Evolutionary conservation across 2,113 vertebrate species (phyloP).

Genomic region (Phrynosoma blainvillii): DNA sequence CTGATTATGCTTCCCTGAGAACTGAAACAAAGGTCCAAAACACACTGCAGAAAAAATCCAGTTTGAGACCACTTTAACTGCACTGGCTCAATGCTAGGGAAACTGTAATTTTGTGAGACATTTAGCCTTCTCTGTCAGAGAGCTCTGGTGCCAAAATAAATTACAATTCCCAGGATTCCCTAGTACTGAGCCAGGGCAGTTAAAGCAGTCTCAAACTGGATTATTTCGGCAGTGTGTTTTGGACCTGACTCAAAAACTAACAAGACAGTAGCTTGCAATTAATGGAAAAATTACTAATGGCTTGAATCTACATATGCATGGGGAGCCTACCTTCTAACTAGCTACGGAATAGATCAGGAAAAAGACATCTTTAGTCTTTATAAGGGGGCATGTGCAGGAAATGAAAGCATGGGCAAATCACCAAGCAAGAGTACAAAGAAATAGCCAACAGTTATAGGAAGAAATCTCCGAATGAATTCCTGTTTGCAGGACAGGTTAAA

Average conservation of each 20-base stretch:
- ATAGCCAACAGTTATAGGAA: not conserved
- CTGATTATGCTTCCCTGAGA: not conserved
- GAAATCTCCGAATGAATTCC: not conserved
- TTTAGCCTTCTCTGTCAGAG: too few relatives aligned
- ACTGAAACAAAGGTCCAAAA: not conserved
- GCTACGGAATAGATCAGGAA: not conserved
- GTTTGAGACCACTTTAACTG: too few relatives aligned
- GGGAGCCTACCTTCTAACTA: too few relatives aligned
- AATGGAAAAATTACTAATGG: not conserved
- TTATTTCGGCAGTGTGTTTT: too few relatives aligned
- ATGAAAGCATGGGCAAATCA: not conserved
- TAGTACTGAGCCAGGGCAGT: too few relatives aligned
- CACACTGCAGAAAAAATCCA: too few relatives aligned
- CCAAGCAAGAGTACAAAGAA: not conserved
- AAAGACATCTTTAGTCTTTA: not conserved
- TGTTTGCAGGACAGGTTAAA: not conserved
- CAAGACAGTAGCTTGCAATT: not conserved
- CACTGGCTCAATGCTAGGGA: too few relatives aligned
- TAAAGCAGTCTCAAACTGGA: too few relatives aligned
- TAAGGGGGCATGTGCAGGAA: not conserved
- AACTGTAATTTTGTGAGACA: too few relatives aligned
- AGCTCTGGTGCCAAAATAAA: too few relatives aligned
- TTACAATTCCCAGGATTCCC: too few relatives aligned
- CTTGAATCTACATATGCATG: too few relatives aligned
- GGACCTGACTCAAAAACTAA: not conserved